A percentile compares a stretch with the other conserved stretches of the same genome.
phyloP scores from a whole-genome alignment of 2,888 invertebrate genomes.

The Clusia tigrina region DNA sequence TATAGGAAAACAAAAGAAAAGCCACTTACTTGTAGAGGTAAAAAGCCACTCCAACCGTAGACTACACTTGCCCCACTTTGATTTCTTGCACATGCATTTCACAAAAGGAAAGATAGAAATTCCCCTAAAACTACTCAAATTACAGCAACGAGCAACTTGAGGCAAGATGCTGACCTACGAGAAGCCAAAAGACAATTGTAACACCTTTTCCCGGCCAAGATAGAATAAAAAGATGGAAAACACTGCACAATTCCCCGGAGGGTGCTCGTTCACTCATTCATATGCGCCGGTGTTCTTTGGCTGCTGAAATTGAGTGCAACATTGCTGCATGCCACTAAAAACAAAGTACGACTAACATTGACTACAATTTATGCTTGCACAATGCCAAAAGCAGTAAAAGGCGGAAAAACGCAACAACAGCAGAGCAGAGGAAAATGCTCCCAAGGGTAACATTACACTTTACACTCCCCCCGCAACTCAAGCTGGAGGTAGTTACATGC shows the following conservation, averaged over 20 bases:
- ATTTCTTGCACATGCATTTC: slow-evolving; percentile 8
- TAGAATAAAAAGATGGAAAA: neutral
- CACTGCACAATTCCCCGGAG: neutral
- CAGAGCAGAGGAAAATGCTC: slow-evolving; percentile 30
- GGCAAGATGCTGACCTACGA: slow-evolving; percentile 3
- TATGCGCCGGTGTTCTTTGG: neutral
- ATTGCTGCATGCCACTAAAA: neutral
- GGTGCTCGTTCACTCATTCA: neutral
- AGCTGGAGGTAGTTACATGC: slow-evolving; percentile 16
- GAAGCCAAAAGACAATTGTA: slow-evolving; percentile 4
- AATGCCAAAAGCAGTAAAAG: neutral
- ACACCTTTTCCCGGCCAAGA: neutral
- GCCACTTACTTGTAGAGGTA: too few relatives aligned
- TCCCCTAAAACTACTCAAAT: neutral
- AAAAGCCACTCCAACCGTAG: neutral
- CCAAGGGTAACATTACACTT: slow-evolving; percentile 36
- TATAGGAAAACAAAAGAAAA: too few relatives aligned
- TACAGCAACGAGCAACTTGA: slow-evolving; percentile 1
- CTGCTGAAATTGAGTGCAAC: slow-evolving; percentile 3
- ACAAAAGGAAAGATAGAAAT: neutral
- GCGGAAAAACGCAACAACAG: slow-evolving; percentile 5
- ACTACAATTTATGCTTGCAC: neutral
- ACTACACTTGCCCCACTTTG: slow-evolving; percentile 21
- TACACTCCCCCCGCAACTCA: slow-evolving; percentile 6
- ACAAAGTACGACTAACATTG: neutral